Evolutionary conservation across 30 jellyfish, hydroid and myxozoan species (phyloP).

Genomic region (Rhopilema esculentum): DNA sequence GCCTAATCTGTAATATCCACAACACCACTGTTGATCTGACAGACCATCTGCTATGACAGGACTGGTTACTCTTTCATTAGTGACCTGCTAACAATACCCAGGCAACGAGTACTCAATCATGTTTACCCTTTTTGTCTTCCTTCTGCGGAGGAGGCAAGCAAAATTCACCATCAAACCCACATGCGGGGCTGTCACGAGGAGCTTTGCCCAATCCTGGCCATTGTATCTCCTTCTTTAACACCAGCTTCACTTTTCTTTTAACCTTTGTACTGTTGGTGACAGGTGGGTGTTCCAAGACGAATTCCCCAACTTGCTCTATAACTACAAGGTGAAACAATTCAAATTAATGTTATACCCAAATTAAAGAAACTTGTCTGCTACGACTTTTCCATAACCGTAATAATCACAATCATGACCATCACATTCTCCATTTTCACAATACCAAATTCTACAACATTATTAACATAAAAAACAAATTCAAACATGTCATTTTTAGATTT

Average conservation of each 20-base stretch:
- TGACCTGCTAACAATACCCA: neutral
- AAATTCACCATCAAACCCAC: slow-evolving; percentile 84
- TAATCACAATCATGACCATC: no score
- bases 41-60: no score
- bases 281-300: slow-evolving; percentile 34
- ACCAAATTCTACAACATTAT: no score
- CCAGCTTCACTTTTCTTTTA: slow-evolving; percentile 17
- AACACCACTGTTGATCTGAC: no score
- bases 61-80: neutral
- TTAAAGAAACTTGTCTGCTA: neutral
- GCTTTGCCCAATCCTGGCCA: slow-evolving; percentile 55
- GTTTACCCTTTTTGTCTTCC: slow-evolving; percentile 31
- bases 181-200: slow-evolving; percentile 76
- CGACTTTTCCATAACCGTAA: neutral
- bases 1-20: no score
- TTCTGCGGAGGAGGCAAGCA: slow-evolving; percentile 21
- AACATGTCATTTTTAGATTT: no score
- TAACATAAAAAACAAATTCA: no score
- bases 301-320: slow-evolving; percentile 56
- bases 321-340: neutral
- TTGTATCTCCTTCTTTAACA: neutral
- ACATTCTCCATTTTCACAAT: no score
- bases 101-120: neutral
- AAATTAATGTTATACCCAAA: neutral
- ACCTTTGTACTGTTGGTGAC: slow-evolving; percentile 23